Percentiles rank a stretch among this genome's conserved stretches.
Conservation (phyloP, 2,888 invertebrate genomes). For the Schizaphis graminum region DNA sequence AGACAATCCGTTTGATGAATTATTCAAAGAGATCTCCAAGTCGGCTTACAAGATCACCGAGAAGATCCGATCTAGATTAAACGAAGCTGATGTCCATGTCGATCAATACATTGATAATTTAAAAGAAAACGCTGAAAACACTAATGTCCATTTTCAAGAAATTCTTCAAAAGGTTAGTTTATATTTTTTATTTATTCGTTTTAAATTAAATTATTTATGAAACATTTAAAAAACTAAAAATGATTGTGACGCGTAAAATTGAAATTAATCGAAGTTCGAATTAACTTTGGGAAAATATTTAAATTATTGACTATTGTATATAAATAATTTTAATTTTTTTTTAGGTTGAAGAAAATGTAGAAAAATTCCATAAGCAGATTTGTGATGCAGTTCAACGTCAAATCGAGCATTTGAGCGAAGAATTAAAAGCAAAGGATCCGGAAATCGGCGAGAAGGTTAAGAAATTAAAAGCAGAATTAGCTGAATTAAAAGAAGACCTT, state of each 20-base stretch:
- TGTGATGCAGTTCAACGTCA: conserved; percentile 18
- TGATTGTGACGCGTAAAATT: neutral
- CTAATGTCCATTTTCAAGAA: neutral
- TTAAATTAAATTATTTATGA: neutral
- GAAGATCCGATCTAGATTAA: conserved; percentile 11
- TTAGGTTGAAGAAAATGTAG: conserved; percentile 2
- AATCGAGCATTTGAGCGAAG: neutral
- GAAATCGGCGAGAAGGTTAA: conserved; percentile 39
- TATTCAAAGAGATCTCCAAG: conserved; percentile 11
- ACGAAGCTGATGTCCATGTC: conserved; percentile 10
- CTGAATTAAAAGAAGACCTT: neutral
- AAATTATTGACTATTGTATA: neutral
- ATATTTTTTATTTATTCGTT: neutral
- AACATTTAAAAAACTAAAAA: neutral
- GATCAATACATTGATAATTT: conserved; percentile 30
- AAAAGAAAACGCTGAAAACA: neutral
- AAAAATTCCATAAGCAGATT: conserved; percentile 10
- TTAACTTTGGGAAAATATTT: neutral
- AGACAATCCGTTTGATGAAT: conserved; percentile 43
- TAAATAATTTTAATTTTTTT: neutral
- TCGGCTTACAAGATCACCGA: neutral
- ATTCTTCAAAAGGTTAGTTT: conserved; percentile 10
- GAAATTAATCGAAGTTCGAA: neutral
- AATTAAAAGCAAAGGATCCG: conserved; percentile 40
- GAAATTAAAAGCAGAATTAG: conserved; percentile 29